phyloP scores from a whole-genome alignment of 2,888 invertebrate species.

The Biston betularia region DNA sequence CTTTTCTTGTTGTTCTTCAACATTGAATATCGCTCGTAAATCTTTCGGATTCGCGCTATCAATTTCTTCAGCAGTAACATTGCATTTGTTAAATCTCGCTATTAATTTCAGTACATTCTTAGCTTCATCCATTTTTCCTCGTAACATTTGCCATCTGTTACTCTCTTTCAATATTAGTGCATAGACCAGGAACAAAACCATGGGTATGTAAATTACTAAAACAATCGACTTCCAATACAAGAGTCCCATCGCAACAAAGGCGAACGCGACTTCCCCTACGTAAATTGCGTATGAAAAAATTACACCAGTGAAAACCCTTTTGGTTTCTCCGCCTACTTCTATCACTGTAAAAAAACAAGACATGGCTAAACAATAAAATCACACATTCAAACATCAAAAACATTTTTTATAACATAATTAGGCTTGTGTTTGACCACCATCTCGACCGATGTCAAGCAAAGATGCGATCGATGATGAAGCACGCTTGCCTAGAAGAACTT shows the following conservation, averaged over 20 bases:
- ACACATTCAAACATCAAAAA: no score
- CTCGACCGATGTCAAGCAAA: no score
- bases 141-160: slow-evolving; percentile 71
- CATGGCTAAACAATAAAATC: no score
- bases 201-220: slow-evolving; percentile 63
- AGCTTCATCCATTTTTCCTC: slow-evolving; percentile 64
- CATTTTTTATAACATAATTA: no score
- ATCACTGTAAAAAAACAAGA: slow-evolving; percentile 63
- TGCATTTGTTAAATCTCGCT: slow-evolving; percentile 64
- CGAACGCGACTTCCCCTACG: slow-evolving; percentile 69
- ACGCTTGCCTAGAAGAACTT: no score
- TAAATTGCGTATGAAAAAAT: slow-evolving; percentile 72
- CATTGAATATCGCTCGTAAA: slow-evolving; percentile 60
- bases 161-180: slow-evolving; percentile 65
- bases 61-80: slow-evolving; percentile 60
- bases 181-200: slow-evolving; percentile 62
- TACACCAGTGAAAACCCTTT: slow-evolving; percentile 68
- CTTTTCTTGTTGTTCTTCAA: slow-evolving; percentile 63
- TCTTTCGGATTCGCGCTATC: slow-evolving; percentile 60
- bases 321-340: slow-evolving; percentile 71
- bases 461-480: no score
- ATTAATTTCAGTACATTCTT: slow-evolving; percentile 61
- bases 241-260: slow-evolving; percentile 66
- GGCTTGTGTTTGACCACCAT: no score
- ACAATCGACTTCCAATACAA: slow-evolving; percentile 72